phyloP scores from a whole-genome alignment of 2,797 vertebrate species.

The Epinephelus awoara region DNA sequence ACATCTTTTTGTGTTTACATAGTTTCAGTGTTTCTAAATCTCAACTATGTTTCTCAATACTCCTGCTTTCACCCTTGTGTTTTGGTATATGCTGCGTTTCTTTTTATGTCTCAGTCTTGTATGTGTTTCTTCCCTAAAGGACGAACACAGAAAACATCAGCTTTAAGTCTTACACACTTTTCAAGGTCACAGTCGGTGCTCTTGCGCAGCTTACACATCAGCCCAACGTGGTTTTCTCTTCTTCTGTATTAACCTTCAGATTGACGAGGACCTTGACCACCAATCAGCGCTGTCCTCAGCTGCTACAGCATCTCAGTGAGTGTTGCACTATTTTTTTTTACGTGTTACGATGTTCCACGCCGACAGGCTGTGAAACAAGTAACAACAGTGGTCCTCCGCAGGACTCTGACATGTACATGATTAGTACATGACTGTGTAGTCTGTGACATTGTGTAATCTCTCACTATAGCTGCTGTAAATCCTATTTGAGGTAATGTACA shows the following conservation, averaged over 20 bases:
- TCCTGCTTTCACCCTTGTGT: neutral
- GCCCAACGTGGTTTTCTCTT: neutral
- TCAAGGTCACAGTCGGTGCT: conserved; percentile 1
- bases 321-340: neutral
- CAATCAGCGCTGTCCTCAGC: neutral
- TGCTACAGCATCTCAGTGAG: neutral
- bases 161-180: neutral
- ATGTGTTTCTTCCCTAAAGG: neutral
- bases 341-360: neutral
- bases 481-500: conserved; percentile 77
- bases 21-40: neutral
- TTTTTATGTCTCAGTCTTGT: neutral
- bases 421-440: conserved; percentile 58
- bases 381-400: conserved; percentile 39
- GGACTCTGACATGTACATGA: conserved; percentile 61
- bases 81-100: conserved; percentile 6
- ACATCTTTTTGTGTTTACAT: neutral
- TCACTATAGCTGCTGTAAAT: conserved; percentile 72
- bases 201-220: neutral
- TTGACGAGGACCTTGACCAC: neutral
- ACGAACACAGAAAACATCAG: neutral
- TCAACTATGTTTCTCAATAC: neutral
- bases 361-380: conserved; percentile 20
- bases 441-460: conserved; percentile 72
- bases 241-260: neutral